Evolutionary conservation across 2,113 vertebrate species (phyloP).

Genomic region (Apteryx owenii): DNA sequence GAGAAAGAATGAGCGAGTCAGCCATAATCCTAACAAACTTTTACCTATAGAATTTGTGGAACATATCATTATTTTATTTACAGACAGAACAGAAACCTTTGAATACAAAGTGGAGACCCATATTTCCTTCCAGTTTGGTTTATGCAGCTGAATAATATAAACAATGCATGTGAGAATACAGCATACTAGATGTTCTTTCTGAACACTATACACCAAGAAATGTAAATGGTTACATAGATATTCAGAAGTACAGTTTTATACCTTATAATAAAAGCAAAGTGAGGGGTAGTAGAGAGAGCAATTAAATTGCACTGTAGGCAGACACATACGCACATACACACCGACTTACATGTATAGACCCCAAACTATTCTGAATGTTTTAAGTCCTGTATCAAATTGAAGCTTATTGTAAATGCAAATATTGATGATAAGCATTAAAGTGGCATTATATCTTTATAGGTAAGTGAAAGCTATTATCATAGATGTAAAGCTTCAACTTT

Average conservation of each 20-base stretch:
- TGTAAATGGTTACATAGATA: background rate
- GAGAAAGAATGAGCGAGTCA: background rate
- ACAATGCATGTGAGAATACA: background rate
- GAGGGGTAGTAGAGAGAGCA: background rate
- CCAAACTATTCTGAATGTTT: background rate
- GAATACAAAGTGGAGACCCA: background rate
- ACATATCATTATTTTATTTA: no score
- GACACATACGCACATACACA: background rate
- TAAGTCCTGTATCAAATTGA: background rate
- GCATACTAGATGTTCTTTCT: background rate
- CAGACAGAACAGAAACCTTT: no score
- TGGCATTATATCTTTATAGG: background rate
- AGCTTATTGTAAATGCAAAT: background rate
- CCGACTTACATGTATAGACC: rapidly evolving
- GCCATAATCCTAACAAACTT: background rate
- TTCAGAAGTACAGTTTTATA: background rate
- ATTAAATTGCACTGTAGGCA: background rate
- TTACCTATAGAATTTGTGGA: background rate
- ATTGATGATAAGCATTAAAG: background rate
- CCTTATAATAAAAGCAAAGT: background rate
- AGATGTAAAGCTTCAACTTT: background rate
- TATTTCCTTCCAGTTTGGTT: background rate
- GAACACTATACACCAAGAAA: background rate
- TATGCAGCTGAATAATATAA: background rate
- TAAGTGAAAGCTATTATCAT: background rate